A percentile compares a stretch with the other conserved stretches of the same genome.
These are phyloP conservation scores for Lipophrys pholis DNA, from an alignment of 2,113 vertebrate species.

Conservation along the genomic window DNA sequence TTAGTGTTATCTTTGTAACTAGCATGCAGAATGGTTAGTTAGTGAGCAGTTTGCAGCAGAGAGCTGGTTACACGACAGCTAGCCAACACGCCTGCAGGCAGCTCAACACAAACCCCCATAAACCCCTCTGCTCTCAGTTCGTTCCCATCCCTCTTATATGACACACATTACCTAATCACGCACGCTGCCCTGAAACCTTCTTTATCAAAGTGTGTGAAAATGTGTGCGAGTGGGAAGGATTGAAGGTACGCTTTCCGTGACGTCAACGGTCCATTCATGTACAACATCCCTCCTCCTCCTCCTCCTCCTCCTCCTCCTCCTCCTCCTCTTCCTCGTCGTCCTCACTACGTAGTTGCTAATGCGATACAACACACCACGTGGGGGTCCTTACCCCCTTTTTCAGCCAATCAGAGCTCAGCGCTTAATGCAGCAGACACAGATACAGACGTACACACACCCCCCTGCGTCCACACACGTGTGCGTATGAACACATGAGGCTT, in stretches of 20 bases:
- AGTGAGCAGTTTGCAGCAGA: constrained; percentile 40
- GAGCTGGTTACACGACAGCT: constrained; percentile 51
- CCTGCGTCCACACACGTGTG: constrained; percentile 52
- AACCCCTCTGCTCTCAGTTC: constrained; percentile 18
- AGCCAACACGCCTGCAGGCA: constrained; percentile 56
- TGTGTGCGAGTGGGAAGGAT: constrained; percentile 1
- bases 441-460: constrained; percentile 23
- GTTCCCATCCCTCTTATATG: constrained; percentile 45
- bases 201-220: constrained; percentile 15
- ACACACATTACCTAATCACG: constrained; percentile 27
- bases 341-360: constrained; percentile 69
- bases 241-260: constrained; percentile 51
- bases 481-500: constrained; percentile 47
- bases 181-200: constrained; percentile 24
- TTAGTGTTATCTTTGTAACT: not conserved
- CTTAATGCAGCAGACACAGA: constrained; percentile 54
- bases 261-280: constrained; percentile 77
- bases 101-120: constrained; percentile 24
- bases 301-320: constrained; percentile 20
- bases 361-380: constrained; percentile 76
- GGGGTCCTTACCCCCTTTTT: constrained; percentile 78
- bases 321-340: constrained; percentile 44
- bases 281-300: constrained; percentile 31
- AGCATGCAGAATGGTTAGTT: constrained; percentile 29
- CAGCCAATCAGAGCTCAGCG: constrained; percentile 69